Evolutionary conservation across 2,888 invertebrate genomes (phyloP).

Genomic region (Caenorhabditis panamensis): DNA sequence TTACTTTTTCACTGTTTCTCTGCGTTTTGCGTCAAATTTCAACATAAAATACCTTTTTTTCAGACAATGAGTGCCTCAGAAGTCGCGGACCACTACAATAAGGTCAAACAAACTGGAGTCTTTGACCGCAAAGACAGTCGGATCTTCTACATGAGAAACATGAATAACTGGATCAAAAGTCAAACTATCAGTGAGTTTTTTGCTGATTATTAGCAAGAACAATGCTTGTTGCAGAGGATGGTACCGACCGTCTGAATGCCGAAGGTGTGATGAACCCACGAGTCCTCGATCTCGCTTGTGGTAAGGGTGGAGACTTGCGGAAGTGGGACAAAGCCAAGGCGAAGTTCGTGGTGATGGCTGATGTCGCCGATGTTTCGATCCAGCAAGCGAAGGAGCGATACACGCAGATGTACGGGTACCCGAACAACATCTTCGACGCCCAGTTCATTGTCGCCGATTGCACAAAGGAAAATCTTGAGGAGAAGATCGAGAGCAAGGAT

Average conservation of each 20-base stretch:
- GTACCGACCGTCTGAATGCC: constrained; percentile 47
- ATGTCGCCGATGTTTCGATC: constrained; percentile 94
- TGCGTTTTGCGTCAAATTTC: background rate
- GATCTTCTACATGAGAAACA: constrained; percentile 94
- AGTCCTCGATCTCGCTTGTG: constrained; percentile 95
- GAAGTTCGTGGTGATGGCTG: constrained; percentile 80
- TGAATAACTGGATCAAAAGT: constrained; percentile 99
- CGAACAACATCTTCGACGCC: constrained; percentile 85
- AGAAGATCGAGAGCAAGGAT: constrained; percentile 27
- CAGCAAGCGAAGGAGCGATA: constrained; percentile 92
- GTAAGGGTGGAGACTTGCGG: constrained; percentile 97
- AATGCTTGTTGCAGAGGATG: constrained; percentile 62
- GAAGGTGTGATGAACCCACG: constrained; percentile 73
- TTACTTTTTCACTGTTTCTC: background rate
- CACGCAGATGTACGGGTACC: constrained; percentile 85
- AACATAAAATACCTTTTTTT: constrained; percentile 7
- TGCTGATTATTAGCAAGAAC: background rate
- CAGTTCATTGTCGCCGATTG: constrained; percentile 95
- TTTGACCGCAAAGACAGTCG: constrained; percentile 90
- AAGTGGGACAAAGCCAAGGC: constrained; percentile 86
- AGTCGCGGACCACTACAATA: constrained; percentile 95
- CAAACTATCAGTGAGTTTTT: constrained; percentile 89
- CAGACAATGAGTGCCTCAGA: constrained; percentile 70
- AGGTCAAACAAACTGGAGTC: constrained; percentile 89
- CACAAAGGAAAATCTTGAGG: constrained; percentile 85